Percentiles rank a stretch among this genome's conserved stretches.
These are phyloP conservation scores for Diploptera punctata DNA, from an alignment of 2,888 invertebrate genomes.

Conservation along the genomic window DNA sequence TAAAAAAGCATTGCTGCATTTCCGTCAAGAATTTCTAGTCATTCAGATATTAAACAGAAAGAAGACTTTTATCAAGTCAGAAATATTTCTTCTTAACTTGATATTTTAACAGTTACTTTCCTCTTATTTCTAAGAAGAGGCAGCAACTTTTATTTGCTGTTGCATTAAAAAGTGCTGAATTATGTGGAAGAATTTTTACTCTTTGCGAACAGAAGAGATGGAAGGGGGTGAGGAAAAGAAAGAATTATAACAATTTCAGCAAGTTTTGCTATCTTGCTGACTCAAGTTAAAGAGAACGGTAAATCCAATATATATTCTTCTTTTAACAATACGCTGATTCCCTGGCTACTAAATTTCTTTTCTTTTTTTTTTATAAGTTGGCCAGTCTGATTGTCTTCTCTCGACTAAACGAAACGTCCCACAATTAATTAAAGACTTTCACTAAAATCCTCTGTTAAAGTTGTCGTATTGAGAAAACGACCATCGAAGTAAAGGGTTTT, in stretches of 20 bases:
- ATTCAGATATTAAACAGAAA: no score
- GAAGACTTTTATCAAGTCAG: constrained; percentile 3
- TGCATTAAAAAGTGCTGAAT: constrained; percentile 40
- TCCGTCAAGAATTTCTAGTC: no score
- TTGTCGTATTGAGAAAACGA: no score
- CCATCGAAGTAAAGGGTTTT: no score
- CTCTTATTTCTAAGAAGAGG: background rate
- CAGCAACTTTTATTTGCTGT: constrained; percentile 17
- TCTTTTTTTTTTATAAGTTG: background rate
- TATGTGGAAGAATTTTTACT: constrained; percentile 31
- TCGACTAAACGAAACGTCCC: background rate
- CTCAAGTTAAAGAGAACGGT: background rate
- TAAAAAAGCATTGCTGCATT: no score
- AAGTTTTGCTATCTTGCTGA: constrained; percentile 26
- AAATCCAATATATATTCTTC: constrained; percentile 18
- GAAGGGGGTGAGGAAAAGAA: background rate
- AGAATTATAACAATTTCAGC: constrained; percentile 33
- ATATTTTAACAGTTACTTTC: background rate
- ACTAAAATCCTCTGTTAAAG: no score
- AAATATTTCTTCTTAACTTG: background rate
- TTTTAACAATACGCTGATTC: background rate
- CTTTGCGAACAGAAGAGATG: background rate
- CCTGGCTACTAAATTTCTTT: background rate
- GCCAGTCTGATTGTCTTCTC: background rate
- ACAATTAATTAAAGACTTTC: background rate